Conservation (phyloP, 2,888 invertebrate genomes). For the Agonopterix arenella region DNA sequence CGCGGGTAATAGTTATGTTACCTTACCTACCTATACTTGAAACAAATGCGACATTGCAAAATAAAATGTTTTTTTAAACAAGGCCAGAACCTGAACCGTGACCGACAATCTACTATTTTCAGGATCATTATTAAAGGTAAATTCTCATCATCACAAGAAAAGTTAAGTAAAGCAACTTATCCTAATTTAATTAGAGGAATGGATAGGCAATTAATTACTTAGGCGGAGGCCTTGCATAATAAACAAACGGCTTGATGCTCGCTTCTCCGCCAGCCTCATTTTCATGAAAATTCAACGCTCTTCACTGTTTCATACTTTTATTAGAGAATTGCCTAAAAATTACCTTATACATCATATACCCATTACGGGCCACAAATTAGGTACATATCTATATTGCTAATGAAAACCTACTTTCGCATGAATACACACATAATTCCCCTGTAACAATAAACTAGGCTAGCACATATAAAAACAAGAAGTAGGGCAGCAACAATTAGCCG, state of each 20-base stretch:
- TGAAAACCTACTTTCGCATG: too few species aligned
- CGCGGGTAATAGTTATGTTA: too few species aligned
- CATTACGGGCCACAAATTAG: too few species aligned
- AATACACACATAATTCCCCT: too few species aligned
- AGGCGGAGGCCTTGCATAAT: conserved; percentile 27
- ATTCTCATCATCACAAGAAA: conserved; percentile 1
- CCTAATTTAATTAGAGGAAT: conserved; percentile 41
- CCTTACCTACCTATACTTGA: too few species aligned
- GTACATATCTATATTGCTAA: too few species aligned
- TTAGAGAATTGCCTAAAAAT: too few species aligned
- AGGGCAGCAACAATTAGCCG: conserved; percentile 32
- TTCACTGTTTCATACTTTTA: not conserved
- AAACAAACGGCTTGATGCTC: conserved; percentile 24
- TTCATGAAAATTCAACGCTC: not conserved
- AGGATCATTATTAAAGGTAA: not conserved
- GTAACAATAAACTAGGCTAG: not conserved
- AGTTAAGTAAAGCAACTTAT: conserved; percentile 12
- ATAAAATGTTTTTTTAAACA: too few species aligned
- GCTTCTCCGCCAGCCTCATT: not conserved
- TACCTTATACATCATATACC: too few species aligned
- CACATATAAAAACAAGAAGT: conserved; percentile 14
- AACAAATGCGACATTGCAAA: too few species aligned
- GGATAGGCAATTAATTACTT: conserved; percentile 43
- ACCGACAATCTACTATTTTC: too few species aligned
- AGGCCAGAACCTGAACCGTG: too few species aligned